Base-by-base conservation (phyloP, 2,113 vertebrate species). In the Porphyrio hochstetteri region DNA sequence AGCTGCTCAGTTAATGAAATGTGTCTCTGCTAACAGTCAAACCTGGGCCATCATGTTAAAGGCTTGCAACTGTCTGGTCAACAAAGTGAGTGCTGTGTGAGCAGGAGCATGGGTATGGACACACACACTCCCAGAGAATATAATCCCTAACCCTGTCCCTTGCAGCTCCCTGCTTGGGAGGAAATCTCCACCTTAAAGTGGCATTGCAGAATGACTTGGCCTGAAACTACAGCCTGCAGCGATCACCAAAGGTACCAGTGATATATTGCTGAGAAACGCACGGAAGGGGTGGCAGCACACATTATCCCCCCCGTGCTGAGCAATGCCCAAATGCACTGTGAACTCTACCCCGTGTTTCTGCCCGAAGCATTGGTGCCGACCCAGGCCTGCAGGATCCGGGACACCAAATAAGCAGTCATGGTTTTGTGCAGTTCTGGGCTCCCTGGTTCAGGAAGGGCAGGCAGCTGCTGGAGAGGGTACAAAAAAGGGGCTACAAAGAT, bases 281-380 rank as follows among this genome's bases (percentile, higher is more conserved):
- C 0, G 0, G 29, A 65, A 82, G 27, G 3, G 0, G 2, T 18
- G 46, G 31, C 23, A 70, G 48, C 61, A 44, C 25, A 24, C 19
- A 11, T 71, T 52, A n/a, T 38, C 75, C 70, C 31, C 35, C 25
- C 31, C 2, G 1, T 44, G 61, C 70, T 59, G 52, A 78, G 52
- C 44, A 69, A 19, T 25, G 53, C 27, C 7, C 19, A 64, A 59
- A 82, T 9, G 40, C n/a, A 4, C 57, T 55, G 2, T 9, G 52
- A 61, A 59, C 64, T 65, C 57, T 12, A 33, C 9, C 10, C 40
- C 1, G 0, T 38, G 16, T 20, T 90, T 77, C 69, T 70, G 11
- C 56, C 40, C 65, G 18, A 61, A 55, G 8, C 18, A 11, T 35
- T 53, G 0, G 0, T 70, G 52, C 46, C 53, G 40, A 42, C 69